Evolutionary conservation across 2,888 invertebrate genomes (phyloP).

Genomic region (Scotopteryx bipunctaria): DNA sequence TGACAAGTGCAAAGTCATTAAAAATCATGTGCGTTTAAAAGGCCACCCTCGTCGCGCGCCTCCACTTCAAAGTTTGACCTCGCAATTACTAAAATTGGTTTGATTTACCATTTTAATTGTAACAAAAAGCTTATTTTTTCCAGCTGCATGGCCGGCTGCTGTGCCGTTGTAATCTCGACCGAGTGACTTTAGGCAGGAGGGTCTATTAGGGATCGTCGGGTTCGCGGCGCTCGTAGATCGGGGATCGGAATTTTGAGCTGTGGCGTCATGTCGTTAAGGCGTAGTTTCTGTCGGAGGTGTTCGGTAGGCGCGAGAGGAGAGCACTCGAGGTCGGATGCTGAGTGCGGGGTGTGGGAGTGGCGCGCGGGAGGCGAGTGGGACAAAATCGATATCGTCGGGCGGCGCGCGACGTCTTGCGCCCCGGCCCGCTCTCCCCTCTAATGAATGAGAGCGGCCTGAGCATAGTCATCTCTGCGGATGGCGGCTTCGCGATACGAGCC

Average conservation of each 20-base stretch:
- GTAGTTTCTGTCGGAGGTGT: slow-evolving; percentile 79
- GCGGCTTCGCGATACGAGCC: slow-evolving; percentile 69
- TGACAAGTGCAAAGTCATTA: slow-evolving; percentile 54
- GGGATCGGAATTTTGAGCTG: slow-evolving; percentile 75
- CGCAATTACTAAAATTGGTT: slow-evolving; percentile 83
- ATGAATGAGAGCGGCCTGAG: slow-evolving; percentile 81
- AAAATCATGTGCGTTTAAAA: slow-evolving; percentile 71
- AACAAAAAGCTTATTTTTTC: slow-evolving; percentile 83
- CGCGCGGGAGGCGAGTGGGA: slow-evolving; percentile 68
- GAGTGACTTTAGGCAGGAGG: slow-evolving; percentile 78
- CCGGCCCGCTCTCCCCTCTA: slow-evolving; percentile 71
- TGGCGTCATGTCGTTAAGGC: slow-evolving; percentile 76
- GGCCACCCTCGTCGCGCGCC: slow-evolving; percentile 60
- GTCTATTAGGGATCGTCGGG: slow-evolving; percentile 74
- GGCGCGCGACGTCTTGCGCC: slow-evolving; percentile 81
- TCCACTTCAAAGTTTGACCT: slow-evolving; percentile 78
- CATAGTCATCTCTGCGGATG: slow-evolving; percentile 80
- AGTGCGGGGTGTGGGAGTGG: slow-evolving; percentile 66
- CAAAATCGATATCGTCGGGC: slow-evolving; percentile 82
- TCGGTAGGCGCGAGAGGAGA: slow-evolving; percentile 81
- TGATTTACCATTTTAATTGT: slow-evolving; percentile 84
- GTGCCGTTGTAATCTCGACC: slow-evolving; percentile 78
- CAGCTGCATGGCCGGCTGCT: slow-evolving; percentile 61
- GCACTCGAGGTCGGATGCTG: slow-evolving; percentile 83
- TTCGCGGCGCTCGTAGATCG: slow-evolving; percentile 52